phyloP scores from a whole-genome alignment of 2,797 vertebrate species.

The Triplophysa yarkandensis region DNA sequence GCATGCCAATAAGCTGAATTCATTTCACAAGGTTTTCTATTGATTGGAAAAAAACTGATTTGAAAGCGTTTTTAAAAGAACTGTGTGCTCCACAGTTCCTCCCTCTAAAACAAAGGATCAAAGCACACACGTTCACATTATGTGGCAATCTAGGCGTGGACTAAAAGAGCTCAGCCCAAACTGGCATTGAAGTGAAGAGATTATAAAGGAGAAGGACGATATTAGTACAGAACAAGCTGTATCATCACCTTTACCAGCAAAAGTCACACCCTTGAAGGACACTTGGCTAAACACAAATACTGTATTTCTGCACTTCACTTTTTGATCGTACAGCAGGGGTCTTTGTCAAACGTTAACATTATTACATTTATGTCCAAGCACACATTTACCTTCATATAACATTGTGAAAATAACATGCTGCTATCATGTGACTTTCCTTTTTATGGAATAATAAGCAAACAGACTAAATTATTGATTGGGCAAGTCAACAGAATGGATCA shows the following conservation, averaged over 20 bases:
- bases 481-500: slow-evolving; percentile 12
- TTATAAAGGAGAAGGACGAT: slow-evolving; percentile 20
- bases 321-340: background rate
- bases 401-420: background rate
- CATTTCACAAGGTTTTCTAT: background rate
- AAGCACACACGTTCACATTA: background rate
- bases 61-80: background rate
- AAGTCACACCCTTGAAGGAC: slow-evolving; percentile 4
- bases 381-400: background rate
- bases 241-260: background rate
- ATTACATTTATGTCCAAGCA: background rate
- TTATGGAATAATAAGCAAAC: background rate
- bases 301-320: background rate
- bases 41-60: background rate
- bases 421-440: background rate
- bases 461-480: slow-evolving; percentile 12
- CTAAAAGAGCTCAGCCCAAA: background rate
- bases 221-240: slow-evolving; percentile 17
- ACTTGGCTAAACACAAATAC: background rate
- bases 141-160: background rate
- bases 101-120: slow-evolving; percentile 3
- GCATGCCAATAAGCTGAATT: background rate
- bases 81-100: background rate
- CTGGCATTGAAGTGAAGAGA: slow-evolving; percentile 25
- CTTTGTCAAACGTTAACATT: background rate